phyloP scores from a whole-genome alignment of 1,140 invertebrate genomes.

The Chironomus striatipennis region DNA sequence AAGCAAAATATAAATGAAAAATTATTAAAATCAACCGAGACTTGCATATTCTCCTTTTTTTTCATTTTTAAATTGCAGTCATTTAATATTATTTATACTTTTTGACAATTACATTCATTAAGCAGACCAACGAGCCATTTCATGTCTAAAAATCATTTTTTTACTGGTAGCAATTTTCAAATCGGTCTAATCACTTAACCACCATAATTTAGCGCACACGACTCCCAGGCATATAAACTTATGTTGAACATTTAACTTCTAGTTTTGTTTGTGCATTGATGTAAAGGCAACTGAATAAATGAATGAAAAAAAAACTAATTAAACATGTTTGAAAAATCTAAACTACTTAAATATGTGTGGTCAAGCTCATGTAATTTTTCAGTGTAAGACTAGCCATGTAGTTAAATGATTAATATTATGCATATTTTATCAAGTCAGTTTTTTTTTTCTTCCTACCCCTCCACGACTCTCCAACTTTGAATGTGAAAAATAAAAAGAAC shows the following conservation, averaged over 20 bases:
- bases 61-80: conserved; percentile 5
- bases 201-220: neutral
- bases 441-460: no score
- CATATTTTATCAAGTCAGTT: neutral
- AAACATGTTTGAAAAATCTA: neutral
- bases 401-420: neutral
- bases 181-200: neutral
- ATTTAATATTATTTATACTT: neutral
- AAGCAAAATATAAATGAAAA: neutral
- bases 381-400: neutral
- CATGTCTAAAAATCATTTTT: neutral
- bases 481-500: no score
- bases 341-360: neutral
- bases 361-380: neutral
- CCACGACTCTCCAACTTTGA: no score
- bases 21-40: neutral
- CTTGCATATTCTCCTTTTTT: no score
- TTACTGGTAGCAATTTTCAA: neutral
- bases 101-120: conserved; percentile 14
- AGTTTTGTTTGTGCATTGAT: neutral
- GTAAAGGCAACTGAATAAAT: neutral
- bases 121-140: neutral
- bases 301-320: neutral
- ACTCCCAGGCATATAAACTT: neutral
- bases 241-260: no score